Conservation (phyloP, 64 coral and sea anemone species). For the Montipora capricornis region DNA sequence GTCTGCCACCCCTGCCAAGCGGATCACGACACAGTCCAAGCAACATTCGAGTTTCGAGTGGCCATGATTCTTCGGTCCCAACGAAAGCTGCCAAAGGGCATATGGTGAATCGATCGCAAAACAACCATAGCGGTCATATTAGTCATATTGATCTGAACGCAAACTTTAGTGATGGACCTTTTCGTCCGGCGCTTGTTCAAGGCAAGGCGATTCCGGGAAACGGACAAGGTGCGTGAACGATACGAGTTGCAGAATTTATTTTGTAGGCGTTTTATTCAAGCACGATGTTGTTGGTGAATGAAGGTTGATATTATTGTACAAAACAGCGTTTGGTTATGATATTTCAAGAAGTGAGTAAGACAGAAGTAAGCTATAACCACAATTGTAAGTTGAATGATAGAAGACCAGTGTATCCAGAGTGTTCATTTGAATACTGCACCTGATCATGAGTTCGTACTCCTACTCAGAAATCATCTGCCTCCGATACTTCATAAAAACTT, state of each 20-base stretch:
- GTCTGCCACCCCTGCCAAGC: constrained; percentile 65
- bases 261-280: too few species aligned
- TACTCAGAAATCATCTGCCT: background rate
- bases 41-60: constrained; percentile 45
- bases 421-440: background rate
- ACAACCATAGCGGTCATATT: constrained; percentile 60
- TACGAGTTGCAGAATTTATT: too few species aligned
- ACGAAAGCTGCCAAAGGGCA: constrained; percentile 40
- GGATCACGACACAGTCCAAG: constrained; percentile 40
- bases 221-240: constrained; percentile 8
- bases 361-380: too few species aligned
- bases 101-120: constrained; percentile 49
- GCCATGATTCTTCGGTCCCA: constrained; percentile 22
- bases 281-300: background rate
- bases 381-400: too few species aligned
- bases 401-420: background rate
- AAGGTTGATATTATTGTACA: background rate
- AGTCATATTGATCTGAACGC: constrained; percentile 71
- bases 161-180: constrained; percentile 66
- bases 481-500: background rate
- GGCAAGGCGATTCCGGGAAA: constrained; percentile 64
- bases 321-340: background rate
- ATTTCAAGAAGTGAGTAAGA: too few species aligned
- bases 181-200: constrained; percentile 65
- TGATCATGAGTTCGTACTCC: too few species aligned